Conservation (phyloP, 2,113 vertebrate species). For the Tachysurus vachellii region DNA sequence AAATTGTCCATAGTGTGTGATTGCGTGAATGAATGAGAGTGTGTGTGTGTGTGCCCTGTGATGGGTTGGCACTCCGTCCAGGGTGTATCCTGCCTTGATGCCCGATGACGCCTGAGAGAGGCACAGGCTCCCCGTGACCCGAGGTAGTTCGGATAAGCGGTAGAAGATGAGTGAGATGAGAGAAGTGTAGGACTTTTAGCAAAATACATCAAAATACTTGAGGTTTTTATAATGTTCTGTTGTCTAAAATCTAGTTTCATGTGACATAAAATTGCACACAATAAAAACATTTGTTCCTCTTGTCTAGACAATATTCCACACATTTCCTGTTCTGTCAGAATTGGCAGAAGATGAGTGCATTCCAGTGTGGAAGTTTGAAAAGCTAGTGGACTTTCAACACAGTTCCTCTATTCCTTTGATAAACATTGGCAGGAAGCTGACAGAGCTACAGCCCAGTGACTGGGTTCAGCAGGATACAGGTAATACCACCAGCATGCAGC, state of each 20-base stretch:
- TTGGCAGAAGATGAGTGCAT: constrained; percentile 92
- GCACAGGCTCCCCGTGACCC: too few species aligned
- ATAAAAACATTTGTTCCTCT: constrained; percentile 18
- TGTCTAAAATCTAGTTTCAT: not conserved
- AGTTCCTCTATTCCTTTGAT: constrained; percentile 67
- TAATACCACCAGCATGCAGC: constrained; percentile 59
- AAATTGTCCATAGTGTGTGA: too few species aligned
- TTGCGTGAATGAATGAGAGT: too few species aligned
- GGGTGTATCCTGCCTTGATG: too few species aligned
- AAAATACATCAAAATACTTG: not conserved
- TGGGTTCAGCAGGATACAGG: constrained; percentile 91
- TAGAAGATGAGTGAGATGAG: too few species aligned
- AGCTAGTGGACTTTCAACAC: constrained; percentile 69
- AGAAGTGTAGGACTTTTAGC: not conserved
- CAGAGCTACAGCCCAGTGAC: constrained; percentile 77
- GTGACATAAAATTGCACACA: not conserved
- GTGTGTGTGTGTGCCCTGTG: too few species aligned
- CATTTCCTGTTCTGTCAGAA: constrained; percentile 85
- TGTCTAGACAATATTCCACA: constrained; percentile 85
- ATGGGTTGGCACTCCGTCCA: too few species aligned
- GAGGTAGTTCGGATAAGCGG: too few species aligned
- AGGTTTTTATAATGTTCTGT: not conserved
- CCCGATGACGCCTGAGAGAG: too few species aligned
- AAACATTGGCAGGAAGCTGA: constrained; percentile 67
- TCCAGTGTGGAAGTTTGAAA: constrained; percentile 78